Percentiles rank a stretch among this genome's conserved stretches.
phyloP scores from a whole-genome alignment of 1,140 invertebrate species.

The Leptonema lineaticorne region DNA sequence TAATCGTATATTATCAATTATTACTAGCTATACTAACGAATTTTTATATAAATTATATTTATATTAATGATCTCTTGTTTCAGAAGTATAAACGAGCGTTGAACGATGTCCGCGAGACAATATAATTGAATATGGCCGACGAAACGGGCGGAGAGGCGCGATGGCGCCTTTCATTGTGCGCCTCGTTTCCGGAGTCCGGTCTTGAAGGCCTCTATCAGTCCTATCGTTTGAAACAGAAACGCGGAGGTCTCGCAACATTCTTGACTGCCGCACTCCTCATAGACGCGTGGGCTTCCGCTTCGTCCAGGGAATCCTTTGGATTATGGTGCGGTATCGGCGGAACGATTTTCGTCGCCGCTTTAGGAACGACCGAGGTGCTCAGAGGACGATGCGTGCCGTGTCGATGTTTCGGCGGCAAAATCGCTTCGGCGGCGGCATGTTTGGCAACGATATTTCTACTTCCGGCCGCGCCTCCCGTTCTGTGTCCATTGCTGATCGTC shows the following conservation, averaged over 20 bases:
- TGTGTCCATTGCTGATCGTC: slow-evolving; percentile 79
- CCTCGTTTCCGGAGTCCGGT: slow-evolving; percentile 55
- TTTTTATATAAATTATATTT: too few species aligned
- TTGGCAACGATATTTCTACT: not conserved
- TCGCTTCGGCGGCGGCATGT: slow-evolving; percentile 55
- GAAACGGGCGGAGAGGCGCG: slow-evolving; percentile 1
- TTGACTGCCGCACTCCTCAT: slow-evolving; percentile 62
- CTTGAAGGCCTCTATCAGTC: slow-evolving; percentile 75
- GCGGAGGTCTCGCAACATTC: slow-evolving; percentile 75
- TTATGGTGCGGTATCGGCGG: slow-evolving; percentile 49
- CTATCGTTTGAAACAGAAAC: slow-evolving; percentile 73
- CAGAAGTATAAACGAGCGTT: too few species aligned
- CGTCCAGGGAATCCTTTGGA: slow-evolving; percentile 54
- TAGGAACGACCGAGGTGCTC: slow-evolving; percentile 57
- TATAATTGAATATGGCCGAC: slow-evolving; percentile 24
- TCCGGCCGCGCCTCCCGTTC: slow-evolving; percentile 45
- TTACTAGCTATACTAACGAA: too few species aligned
- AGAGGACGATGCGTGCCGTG: slow-evolving; percentile 49
- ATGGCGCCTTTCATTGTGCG: slow-evolving; percentile 14
- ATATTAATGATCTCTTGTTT: too few species aligned
- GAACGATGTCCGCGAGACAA: too few species aligned
- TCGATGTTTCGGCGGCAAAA: slow-evolving; percentile 50
- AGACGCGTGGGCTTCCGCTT: slow-evolving; percentile 60
- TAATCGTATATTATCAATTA: too few species aligned
- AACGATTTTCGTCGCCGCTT: slow-evolving; percentile 56